Evolutionary conservation across 2,888 invertebrate genomes (phyloP).

Genomic region (Microctonus brassicae): DNA sequence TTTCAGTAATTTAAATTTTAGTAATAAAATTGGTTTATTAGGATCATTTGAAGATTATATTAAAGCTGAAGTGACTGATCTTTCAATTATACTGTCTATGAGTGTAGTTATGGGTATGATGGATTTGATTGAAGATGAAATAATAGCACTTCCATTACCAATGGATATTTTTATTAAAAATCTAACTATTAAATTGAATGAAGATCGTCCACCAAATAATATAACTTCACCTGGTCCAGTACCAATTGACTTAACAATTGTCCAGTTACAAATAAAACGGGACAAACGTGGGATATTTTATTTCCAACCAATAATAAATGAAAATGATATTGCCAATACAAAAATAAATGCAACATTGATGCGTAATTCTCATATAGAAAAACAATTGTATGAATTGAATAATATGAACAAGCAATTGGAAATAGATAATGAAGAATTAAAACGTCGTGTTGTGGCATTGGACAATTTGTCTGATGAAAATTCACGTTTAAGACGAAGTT

Average conservation of each 20-base stretch:
- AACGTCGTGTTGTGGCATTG: slow-evolving; percentile 74
- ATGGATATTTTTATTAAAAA: slow-evolving; percentile 83
- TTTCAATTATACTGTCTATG: slow-evolving; percentile 81
- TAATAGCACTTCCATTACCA: slow-evolving; percentile 84
- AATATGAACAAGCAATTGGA: slow-evolving; percentile 72
- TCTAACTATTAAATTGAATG: slow-evolving; percentile 81
- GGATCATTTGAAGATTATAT: slow-evolving; percentile 72
- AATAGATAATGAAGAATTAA: slow-evolving; percentile 77
- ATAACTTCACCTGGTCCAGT: slow-evolving; percentile 87
- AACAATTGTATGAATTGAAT: slow-evolving; percentile 70
- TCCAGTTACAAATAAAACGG: slow-evolving; percentile 79
- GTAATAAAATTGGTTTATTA: slow-evolving; percentile 69
- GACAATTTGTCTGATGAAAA: slow-evolving; percentile 76
- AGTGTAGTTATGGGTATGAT: slow-evolving; percentile 85
- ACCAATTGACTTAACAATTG: slow-evolving; percentile 82
- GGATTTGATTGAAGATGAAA: slow-evolving; percentile 90
- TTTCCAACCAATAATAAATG: slow-evolving; percentile 73
- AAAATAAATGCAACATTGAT: slow-evolving; percentile 52
- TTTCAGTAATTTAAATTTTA: slow-evolving; percentile 57
- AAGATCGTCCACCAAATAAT: slow-evolving; percentile 85
- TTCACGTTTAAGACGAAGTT: slow-evolving; percentile 69
- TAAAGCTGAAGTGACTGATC: slow-evolving; percentile 77
- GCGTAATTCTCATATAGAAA: slow-evolving; percentile 61
- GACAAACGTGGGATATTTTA: slow-evolving; percentile 82
- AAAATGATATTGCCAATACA: slow-evolving; percentile 46